Evolutionary conservation across 1,140 invertebrate genomes (phyloP).

Genomic region (Trachymyrmex septentrionalis): DNA sequence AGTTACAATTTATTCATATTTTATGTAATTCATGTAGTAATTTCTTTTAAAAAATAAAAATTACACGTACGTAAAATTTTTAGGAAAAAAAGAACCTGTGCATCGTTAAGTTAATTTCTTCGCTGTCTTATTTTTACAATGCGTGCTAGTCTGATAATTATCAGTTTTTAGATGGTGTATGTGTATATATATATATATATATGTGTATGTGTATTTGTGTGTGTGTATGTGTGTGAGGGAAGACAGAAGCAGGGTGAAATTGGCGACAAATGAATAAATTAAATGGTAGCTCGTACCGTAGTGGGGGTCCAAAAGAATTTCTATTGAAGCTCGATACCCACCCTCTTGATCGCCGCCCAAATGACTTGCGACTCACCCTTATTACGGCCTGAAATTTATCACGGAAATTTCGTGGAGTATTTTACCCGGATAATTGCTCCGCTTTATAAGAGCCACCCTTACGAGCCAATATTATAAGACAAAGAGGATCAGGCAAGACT

Average conservation of each 20-base stretch:
- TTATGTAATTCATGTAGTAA: neutral
- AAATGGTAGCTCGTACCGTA: conserved; percentile 55
- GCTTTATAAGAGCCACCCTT: conserved; percentile 78
- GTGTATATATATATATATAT: too few species aligned
- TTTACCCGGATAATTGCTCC: conserved; percentile 81
- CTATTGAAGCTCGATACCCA: conserved; percentile 80
- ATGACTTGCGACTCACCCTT: conserved; percentile 83
- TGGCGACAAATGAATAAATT: conserved; percentile 80
- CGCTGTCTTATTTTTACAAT: conserved; percentile 28
- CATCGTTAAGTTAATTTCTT: conserved; percentile 15
- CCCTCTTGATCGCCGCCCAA: conserved; percentile 72
- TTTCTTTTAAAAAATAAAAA: neutral
- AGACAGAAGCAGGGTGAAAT: conserved; percentile 47
- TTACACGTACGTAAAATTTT: neutral
- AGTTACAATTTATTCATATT: too few species aligned
- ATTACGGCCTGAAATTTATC: conserved; percentile 81
- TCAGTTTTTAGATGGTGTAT: conserved; percentile 67
- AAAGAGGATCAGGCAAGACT: conserved; percentile 62
- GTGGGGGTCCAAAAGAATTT: conserved; percentile 78
- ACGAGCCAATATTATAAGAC: conserved; percentile 76
- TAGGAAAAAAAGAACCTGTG: neutral
- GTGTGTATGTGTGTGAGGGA: neutral
- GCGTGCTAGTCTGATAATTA: conserved; percentile 65
- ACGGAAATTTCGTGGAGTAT: conserved; percentile 81
- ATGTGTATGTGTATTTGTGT: too few species aligned